Evolutionary conservation across 2,888 invertebrate species (phyloP), one percentile per base, ranked within the genome.

Genomic region (Philonicus albiceps): DNA sequence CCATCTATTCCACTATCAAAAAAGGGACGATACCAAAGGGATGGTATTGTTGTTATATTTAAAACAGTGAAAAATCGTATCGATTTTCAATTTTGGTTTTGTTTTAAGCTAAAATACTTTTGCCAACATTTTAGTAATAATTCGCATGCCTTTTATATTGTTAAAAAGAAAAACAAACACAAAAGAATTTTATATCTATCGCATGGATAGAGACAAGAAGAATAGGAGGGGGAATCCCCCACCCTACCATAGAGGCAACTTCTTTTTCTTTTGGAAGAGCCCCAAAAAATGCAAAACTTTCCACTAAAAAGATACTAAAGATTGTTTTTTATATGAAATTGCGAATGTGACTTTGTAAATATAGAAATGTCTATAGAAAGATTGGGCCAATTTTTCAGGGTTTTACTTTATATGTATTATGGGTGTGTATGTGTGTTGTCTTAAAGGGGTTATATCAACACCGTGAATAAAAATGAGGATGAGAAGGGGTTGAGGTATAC

Each of bases 271-370:
- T n/a, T 19, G 22, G 64, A 64, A 64, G 27, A 64, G 27, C 7
- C 81, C 81, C 49, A 81, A 55, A 81, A 55, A 81, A 81, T 81
- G 81, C 81, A 81, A 81, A 74, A 64, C 55, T 81, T 80, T 53
- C 34, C 34, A 81, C 81, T 81, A 55, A 27, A 55, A 27, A 81
- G 81, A 81, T 81, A 81, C 81, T 81, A 55, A 27, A 81, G 81
- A 81, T 81, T 81, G 81, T 81, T 43, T 55, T 55, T 81, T 81
- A 49, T 49, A 81, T 81, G 81, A 34, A 49, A 31, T n/a, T 81
- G 81, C 31, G 53, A 81, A 81, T 81, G 81, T 55, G 55, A 81
- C 7, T n/a, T n/a, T 81, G 81, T 81, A 81, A 81, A 81, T 81
- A 55, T 81, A 55, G 55, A n/a, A n/a, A n/a, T n/a, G n/a, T n/a